Conservation (phyloP, 2,888 invertebrate genomes). For the Lamellibrachia columna region DNA sequence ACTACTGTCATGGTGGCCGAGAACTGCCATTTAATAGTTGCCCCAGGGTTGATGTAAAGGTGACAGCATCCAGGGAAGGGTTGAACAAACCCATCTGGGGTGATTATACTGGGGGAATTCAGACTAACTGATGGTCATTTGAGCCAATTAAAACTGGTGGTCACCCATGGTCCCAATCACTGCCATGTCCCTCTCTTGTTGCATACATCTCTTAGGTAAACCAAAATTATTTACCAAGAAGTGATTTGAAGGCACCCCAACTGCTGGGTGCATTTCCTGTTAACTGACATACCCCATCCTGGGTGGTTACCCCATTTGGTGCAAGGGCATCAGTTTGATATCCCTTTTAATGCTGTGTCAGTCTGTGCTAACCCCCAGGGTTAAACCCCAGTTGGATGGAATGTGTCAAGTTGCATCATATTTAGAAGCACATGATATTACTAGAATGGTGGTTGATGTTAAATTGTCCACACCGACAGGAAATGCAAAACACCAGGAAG, state of each 20-base stretch:
- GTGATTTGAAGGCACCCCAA: background rate
- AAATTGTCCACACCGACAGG: background rate
- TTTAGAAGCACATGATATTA: background rate
- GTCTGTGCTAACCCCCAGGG: background rate
- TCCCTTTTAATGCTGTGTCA: background rate
- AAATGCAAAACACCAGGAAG: background rate
- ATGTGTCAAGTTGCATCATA: background rate
- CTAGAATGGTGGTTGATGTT: background rate
- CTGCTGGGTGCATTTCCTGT: background rate
- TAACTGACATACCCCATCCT: background rate
- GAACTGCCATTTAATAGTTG: background rate
- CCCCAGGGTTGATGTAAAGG: background rate
- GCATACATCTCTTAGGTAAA: background rate
- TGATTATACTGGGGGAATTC: background rate
- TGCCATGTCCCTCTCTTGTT: background rate
- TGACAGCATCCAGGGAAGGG: background rate
- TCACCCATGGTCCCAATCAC: background rate
- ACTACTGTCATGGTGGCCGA: background rate
- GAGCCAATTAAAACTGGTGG: background rate
- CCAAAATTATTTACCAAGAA: background rate
- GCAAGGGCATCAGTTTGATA: background rate
- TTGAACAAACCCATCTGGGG: background rate
- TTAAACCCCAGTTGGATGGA: background rate
- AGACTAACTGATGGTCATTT: background rate
- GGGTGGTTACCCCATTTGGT: conserved; percentile 11